phyloP scores from a whole-genome alignment of 2,113 vertebrate genomes.

The Rissa tridactyla region DNA sequence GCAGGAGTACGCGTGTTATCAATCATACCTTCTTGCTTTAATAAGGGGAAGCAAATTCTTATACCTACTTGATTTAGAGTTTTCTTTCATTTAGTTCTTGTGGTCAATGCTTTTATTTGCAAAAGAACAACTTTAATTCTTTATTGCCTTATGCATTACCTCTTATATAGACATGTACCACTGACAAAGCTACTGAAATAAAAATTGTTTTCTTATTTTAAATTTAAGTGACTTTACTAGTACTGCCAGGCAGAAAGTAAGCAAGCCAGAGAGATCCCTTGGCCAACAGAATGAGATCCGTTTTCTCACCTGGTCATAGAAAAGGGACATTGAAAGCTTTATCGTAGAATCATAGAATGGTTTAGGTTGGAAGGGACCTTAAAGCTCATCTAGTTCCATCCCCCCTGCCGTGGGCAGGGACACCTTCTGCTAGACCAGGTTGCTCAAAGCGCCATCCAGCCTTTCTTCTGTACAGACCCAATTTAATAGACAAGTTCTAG shows the following conservation, averaged over 20 bases:
- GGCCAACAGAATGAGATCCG: not conserved
- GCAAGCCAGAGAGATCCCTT: not conserved
- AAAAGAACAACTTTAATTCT: not conserved
- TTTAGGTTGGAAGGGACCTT: too few relatives aligned
- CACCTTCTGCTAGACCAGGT: too few relatives aligned
- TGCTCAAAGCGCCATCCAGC: too few relatives aligned
- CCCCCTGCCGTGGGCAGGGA: too few relatives aligned
- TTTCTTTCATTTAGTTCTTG: not conserved
- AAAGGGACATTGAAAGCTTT: not conserved
- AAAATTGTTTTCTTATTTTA: not conserved
- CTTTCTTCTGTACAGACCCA: not conserved
- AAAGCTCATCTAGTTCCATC: too few relatives aligned
- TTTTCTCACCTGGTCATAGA: not conserved
- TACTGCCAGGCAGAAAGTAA: not conserved
- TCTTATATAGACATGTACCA: not conserved
- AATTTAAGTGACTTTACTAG: not conserved
- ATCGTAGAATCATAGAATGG: too few relatives aligned
- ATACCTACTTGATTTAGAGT: not conserved
- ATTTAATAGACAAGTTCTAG: not conserved
- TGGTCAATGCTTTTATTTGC: not conserved
- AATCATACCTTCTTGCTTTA: not conserved
- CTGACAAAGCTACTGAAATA: not conserved
- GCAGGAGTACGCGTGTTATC: fast-evolving
- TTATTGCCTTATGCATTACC: not conserved
- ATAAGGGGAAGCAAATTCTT: not conserved